A percentile compares a stretch with the other conserved stretches of the same genome.
These are phyloP conservation scores for Meriones psammophilus DNA, from an alignment of 2,797 vertebrate genomes.

Conservation along the genomic window DNA sequence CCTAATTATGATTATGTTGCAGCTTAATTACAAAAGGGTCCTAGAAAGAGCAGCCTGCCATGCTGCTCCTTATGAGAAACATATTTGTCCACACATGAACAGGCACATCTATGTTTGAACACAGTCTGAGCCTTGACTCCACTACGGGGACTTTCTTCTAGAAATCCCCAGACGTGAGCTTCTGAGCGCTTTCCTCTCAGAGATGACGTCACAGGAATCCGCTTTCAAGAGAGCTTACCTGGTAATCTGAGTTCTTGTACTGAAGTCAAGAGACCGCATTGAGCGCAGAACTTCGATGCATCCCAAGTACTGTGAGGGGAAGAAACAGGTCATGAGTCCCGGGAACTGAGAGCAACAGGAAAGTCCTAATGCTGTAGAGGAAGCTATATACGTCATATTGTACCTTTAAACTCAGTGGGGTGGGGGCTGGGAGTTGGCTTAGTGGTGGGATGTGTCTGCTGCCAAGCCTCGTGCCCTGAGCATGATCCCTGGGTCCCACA, in stretches of 20 bases:
- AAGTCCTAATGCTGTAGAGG: slow-evolving; percentile 5
- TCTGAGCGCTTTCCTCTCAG: background rate
- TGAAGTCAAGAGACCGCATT: slow-evolving; percentile 99
- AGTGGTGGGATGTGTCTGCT: background rate
- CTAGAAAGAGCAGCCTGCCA: background rate
- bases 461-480: background rate
- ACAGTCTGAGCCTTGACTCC: background rate
- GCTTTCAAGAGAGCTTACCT: slow-evolving; percentile 90
- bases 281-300: slow-evolving; percentile 98
- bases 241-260: slow-evolving; percentile 97
- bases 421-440: background rate
- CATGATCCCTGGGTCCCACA: background rate
- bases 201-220: slow-evolving; percentile 20
- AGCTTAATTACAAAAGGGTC: background rate
- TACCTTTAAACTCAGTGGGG: background rate
- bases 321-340: slow-evolving; percentile 75
- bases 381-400: background rate
- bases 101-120: background rate
- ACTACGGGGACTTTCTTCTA: background rate
- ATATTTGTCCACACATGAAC: background rate
- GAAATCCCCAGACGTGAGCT: background rate
- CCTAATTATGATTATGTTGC: background rate
- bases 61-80: background rate
- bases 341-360: background rate
- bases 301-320: slow-evolving; percentile 95